Conservation (phyloP, 2,797 vertebrate genomes). For the Lateolabrax maculatus region DNA sequence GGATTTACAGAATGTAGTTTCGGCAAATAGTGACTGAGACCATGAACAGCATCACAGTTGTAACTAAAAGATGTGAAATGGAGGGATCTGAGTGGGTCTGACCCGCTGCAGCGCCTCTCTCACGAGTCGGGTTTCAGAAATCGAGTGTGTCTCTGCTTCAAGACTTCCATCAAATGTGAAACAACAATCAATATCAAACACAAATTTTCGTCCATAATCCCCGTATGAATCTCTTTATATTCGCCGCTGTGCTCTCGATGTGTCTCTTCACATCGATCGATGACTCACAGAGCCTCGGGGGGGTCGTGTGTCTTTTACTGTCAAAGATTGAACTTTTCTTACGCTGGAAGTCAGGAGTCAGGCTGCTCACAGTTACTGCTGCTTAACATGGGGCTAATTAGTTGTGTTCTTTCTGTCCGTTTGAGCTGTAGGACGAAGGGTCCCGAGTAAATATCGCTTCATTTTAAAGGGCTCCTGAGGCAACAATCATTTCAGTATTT, state of each 20-base stretch:
- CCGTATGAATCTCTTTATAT: slow-evolving; percentile 32
- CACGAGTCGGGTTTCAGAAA: slow-evolving; percentile 18
- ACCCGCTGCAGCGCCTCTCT: too few species aligned
- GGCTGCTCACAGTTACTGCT: too few species aligned
- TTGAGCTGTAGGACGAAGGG: too few species aligned
- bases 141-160: slow-evolving; percentile 7
- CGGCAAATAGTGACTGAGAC: too few species aligned
- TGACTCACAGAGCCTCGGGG: not conserved
- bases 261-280: slow-evolving; percentile 20
- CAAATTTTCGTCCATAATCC: slow-evolving; percentile 39
- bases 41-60: too few species aligned
- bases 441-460: too few species aligned
- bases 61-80: too few species aligned
- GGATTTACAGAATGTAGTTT: too few species aligned
- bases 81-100: too few species aligned
- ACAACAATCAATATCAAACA: slow-evolving; percentile 35
- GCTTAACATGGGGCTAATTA: too few species aligned
- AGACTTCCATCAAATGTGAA: slow-evolving; percentile 41
- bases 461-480: too few species aligned
- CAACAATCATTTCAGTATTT: not conserved
- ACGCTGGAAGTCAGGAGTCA: not conserved
- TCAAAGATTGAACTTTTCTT: not conserved
- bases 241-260: slow-evolving; percentile 24
- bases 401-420: too few species aligned
- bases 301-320: slow-evolving; percentile 15